These are phyloP conservation scores for Blastobasis lacticolella DNA, from an alignment of 2,888 invertebrate genomes.

Conservation along the genomic window DNA sequence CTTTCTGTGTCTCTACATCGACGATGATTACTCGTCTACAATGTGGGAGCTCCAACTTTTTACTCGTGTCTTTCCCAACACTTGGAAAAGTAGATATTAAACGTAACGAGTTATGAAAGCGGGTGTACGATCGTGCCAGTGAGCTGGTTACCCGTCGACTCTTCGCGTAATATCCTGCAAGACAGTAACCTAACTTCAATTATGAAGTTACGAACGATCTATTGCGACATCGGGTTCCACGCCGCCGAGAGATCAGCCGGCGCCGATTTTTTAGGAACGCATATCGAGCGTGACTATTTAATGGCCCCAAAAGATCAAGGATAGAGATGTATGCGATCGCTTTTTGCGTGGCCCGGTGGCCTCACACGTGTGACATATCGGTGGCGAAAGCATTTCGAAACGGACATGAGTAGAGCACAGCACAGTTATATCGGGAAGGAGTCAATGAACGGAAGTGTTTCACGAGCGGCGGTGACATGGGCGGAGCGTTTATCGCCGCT, in stretches of 20 bases:
- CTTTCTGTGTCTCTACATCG: constrained; percentile 42
- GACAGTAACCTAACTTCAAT: constrained; percentile 37
- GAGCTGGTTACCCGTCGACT: constrained; percentile 41
- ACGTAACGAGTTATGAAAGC: constrained; percentile 70
- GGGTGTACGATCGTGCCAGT: constrained; percentile 54
- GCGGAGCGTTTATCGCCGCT: constrained; percentile 57
- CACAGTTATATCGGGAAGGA: constrained; percentile 66
- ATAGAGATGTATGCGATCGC: constrained; percentile 24
- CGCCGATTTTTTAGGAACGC: constrained; percentile 23
- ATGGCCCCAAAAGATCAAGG: constrained; percentile 46
- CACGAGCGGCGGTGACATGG: constrained; percentile 63
- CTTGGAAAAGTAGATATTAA: constrained; percentile 58
- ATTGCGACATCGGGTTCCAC: constrained; percentile 26
- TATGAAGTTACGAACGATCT: constrained; percentile 26
- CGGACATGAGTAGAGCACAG: constrained; percentile 30
- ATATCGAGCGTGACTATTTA: constrained; percentile 34
- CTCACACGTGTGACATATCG: constrained; percentile 41
- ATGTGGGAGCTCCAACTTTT: constrained; percentile 65
- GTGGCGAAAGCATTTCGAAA: constrained; percentile 59
- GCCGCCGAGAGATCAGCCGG: constrained; percentile 16
- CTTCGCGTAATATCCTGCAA: constrained; percentile 51
- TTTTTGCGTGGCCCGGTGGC: constrained; percentile 25
- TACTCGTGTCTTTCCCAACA: constrained; percentile 56
- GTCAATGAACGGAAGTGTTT: constrained; percentile 74
- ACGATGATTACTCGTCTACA: constrained; percentile 53